Evolutionary conservation across 1,140 invertebrate species (phyloP), one percentile per base, ranked within the genome.

Genomic region (Diorhabda elongata): DNA sequence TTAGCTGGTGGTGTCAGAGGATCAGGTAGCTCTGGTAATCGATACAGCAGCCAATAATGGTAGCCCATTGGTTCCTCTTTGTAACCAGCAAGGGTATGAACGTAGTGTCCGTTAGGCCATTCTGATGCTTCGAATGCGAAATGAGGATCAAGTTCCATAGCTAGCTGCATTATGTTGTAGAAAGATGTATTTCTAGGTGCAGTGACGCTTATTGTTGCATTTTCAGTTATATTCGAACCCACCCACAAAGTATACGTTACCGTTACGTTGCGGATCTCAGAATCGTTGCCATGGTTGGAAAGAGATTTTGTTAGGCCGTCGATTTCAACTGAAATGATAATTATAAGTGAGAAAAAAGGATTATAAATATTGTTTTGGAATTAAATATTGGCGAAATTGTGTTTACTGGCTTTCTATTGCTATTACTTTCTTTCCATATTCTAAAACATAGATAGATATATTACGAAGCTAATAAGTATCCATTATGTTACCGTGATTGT

Each of bases 41-140:
- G 87, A 82, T 94, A 94, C 52, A 95, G 84, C 47, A 95, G 81
- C 93, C 93, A 95, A 81, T 93, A 95, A 77, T 93, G 90, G 80
- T 94, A 94, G 41, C 90, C 92, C 86, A 92, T 89, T 0, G 92
- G 92, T 77, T 94, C 91, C 76, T 95, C 93, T 76, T 92, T 91
- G 73, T 90, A 90, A 2, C 92, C 92, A n/a, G 90, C 90, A 58
- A 95, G 82, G 3, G 92, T 94, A 80, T 95, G 92, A 42, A 95
- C 91, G 79, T 95, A 95, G 76, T 95, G 92, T 2, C 93, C 93
- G 76, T 94, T 94, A 2, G 92, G 92, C 93, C 93, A 95, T 78
- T 93, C 90, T 44, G 91, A 90, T 1, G 92, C 91, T 66, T 87
- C 77, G 57, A 79, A 80, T 7, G 76, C 76, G 59, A 85, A 86